A percentile compares a stretch with the other conserved stretches of the same genome.
These are phyloP conservation scores for Odontamblyopus rebecca DNA, from an alignment of 2,797 vertebrate species.

Conservation along the genomic window DNA sequence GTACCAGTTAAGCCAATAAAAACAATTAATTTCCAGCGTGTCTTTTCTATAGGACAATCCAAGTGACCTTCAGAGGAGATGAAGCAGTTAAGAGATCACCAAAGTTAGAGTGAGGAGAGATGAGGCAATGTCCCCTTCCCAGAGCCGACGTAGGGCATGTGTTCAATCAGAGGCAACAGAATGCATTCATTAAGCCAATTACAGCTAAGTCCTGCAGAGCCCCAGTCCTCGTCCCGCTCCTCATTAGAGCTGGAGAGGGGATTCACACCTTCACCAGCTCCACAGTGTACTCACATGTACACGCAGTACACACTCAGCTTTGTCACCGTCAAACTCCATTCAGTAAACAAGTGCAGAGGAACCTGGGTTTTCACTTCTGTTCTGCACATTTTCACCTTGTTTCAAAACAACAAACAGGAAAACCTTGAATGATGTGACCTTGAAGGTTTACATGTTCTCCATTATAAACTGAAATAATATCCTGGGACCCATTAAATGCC, in stretches of 20 bases:
- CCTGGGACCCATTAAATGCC: conserved; percentile 35
- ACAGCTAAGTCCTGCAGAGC: conserved; percentile 63
- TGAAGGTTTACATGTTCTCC: conserved; percentile 26
- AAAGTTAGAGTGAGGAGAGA: conserved; percentile 33
- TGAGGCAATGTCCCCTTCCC: conserved; percentile 52
- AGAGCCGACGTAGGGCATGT: conserved; percentile 50
- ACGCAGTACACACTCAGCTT: neutral
- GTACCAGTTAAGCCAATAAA: conserved; percentile 44
- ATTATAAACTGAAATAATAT: conserved; percentile 16
- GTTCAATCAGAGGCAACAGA: conserved; percentile 73
- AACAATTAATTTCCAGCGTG: conserved; percentile 45
- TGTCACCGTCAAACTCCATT: conserved; percentile 9
- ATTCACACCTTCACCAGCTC: conserved; percentile 49
- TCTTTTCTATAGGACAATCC: conserved; percentile 26
- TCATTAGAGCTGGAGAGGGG: conserved; percentile 58
- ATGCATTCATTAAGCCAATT: conserved; percentile 77
- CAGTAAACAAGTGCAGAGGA: conserved; percentile 21
- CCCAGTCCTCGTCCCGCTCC: conserved; percentile 56
- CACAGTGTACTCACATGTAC: conserved; percentile 12
- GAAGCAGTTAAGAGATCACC: conserved; percentile 17
- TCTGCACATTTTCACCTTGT: neutral
- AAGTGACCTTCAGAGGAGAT: conserved; percentile 40
- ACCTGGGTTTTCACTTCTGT: neutral
- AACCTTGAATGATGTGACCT: conserved; percentile 28
- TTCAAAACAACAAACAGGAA: conserved; percentile 3